Evolutionary conservation across 2,888 invertebrate species (phyloP).

Genomic region (Anorthoa munda): DNA sequence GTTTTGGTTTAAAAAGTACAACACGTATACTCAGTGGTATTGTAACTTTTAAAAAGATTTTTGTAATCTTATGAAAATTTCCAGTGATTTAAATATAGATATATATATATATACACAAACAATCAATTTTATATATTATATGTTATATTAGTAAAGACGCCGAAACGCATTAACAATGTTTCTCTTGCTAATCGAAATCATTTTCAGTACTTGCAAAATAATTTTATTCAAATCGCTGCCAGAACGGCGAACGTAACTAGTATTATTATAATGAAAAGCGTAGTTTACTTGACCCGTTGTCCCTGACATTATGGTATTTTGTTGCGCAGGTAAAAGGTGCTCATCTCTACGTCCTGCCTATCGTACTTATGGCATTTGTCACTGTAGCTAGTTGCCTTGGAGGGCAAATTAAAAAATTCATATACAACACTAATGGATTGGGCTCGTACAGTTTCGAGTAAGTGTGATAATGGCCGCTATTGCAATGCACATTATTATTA

Average conservation of each 20-base stretch:
- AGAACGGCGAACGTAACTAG: conserved; percentile 43
- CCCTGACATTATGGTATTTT: conserved; percentile 81
- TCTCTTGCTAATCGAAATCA: conserved; percentile 10
- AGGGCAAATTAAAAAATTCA: conserved; percentile 78
- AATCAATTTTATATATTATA: not conserved
- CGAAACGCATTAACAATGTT: not conserved
- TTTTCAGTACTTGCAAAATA: conserved; percentile 37
- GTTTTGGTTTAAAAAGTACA: too few species aligned
- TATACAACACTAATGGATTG: conserved; percentile 84
- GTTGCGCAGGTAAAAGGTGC: conserved; percentile 80
- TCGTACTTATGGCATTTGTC: conserved; percentile 70
- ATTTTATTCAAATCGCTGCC: conserved; percentile 32
- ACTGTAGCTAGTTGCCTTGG: conserved; percentile 72
- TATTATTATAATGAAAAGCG: conserved; percentile 60
- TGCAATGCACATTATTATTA: conserved; percentile 40
- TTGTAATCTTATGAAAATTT: not conserved
- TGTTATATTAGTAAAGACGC: not conserved
- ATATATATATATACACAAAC: not conserved
- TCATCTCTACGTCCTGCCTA: conserved; percentile 69
- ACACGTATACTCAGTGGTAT: too few species aligned
- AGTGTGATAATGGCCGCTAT: conserved; percentile 69
- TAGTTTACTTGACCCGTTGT: conserved; percentile 67
- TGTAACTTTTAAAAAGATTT: not conserved
- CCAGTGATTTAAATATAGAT: not conserved
- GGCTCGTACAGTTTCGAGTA: conserved; percentile 88